A percentile compares a stretch with the other conserved stretches of the same genome.
Evolutionary conservation across 2,113 vertebrate species (phyloP).

Genomic region (Notarius quadriscutis): DNA sequence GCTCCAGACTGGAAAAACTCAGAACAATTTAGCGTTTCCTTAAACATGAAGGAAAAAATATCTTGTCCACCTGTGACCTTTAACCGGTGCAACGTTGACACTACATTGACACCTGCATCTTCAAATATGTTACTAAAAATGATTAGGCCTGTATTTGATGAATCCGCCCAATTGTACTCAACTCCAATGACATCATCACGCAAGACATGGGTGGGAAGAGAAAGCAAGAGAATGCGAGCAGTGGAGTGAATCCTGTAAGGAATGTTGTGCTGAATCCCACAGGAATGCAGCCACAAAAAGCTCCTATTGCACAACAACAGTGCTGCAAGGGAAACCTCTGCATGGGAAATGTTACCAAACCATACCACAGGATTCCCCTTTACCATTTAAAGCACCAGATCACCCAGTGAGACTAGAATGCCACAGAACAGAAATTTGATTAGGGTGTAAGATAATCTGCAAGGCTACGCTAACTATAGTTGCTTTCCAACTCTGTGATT

Average conservation of each 20-base stretch:
- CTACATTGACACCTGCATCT: neutral
- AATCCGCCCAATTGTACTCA: neutral
- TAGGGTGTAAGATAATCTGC: neutral
- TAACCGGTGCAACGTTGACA: neutral
- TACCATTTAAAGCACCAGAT: slow-evolving; percentile 9
- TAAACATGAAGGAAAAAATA: slow-evolving; percentile 20
- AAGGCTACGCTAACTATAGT: neutral
- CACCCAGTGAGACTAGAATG: slow-evolving; percentile 9
- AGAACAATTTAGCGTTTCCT: slow-evolving; percentile 39
- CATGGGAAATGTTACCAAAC: slow-evolving; percentile 20
- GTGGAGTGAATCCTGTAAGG: slow-evolving; percentile 54
- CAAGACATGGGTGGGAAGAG: slow-evolving; percentile 19
- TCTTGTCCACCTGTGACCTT: slow-evolving; percentile 8
- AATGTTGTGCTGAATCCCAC: slow-evolving; percentile 54
- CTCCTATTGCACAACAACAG: slow-evolving; percentile 39
- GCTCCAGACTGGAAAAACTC: slow-evolving; percentile 40
- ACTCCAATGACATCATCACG: slow-evolving; percentile 11
- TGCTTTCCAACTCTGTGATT: neutral
- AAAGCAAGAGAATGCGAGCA: slow-evolving; percentile 7
- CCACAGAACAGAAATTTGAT: slow-evolving; percentile 14
- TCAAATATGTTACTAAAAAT: neutral
- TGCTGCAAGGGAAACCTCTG: slow-evolving; percentile 44
- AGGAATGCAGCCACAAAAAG: slow-evolving; percentile 56
- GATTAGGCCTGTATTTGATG: neutral
- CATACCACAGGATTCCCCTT: slow-evolving; percentile 38